phyloP scores from a whole-genome alignment of 2,113 vertebrate species.

The Neotragus moschatus region DNA sequence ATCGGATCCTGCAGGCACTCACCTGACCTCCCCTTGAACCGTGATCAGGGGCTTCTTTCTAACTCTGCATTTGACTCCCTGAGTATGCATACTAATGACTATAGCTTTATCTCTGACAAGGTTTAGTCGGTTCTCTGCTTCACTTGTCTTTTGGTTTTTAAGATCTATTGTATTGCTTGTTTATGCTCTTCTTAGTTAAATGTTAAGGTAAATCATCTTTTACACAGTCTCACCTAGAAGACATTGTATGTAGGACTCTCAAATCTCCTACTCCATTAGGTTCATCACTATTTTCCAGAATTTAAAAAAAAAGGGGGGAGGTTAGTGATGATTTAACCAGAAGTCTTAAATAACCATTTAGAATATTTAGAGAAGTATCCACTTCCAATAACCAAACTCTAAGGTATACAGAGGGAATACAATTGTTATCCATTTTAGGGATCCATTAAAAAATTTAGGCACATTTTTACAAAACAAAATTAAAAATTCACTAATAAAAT shows the following conservation, averaged over 20 bases:
- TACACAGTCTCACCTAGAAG: neutral
- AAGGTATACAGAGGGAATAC: neutral
- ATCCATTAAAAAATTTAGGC: neutral
- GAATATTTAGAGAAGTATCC: neutral
- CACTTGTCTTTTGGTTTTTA: neutral
- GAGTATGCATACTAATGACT: neutral
- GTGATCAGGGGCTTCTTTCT: neutral
- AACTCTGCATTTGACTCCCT: neutral
- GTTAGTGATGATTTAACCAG: neutral
- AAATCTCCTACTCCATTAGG: neutral
- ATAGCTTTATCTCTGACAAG: neutral
- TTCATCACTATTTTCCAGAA: neutral
- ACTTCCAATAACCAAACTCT: neutral
- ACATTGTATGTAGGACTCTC: neutral
- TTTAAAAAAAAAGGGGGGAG: neutral
- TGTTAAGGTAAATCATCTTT: neutral
- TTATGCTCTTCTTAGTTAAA: neutral
- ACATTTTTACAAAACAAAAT: neutral
- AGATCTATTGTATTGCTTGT: neutral
- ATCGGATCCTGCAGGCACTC: slow-evolving; percentile 65
- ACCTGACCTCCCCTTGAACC: slow-evolving; percentile 67
- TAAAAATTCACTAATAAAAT: neutral
- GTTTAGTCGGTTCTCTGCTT: neutral
- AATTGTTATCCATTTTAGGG: neutral
- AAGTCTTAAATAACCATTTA: neutral